Percentiles rank a stretch among this genome's conserved stretches.
These are phyloP conservation scores for Lerista edwardsae DNA, from an alignment of 2,797 vertebrate genomes.

Conservation along the genomic window DNA sequence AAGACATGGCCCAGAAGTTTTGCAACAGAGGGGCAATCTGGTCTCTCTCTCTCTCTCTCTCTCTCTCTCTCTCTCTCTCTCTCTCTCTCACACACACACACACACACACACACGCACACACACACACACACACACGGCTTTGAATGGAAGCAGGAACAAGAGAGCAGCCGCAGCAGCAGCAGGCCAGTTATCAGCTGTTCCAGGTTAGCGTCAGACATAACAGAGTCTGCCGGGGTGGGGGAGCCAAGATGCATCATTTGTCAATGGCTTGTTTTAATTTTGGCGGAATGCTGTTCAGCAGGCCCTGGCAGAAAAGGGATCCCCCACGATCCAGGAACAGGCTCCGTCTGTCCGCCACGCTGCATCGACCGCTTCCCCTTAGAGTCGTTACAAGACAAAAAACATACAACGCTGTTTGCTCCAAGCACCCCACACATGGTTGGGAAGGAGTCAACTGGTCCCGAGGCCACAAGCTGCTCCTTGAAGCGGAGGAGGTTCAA, in stretches of 20 bases:
- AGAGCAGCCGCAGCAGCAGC: neutral
- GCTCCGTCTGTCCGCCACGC: too few relatives aligned
- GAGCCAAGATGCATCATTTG: neutral
- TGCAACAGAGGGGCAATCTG: conserved; percentile 38
- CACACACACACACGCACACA: too few relatives aligned
- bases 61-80: too few relatives aligned
- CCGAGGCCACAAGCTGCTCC: rapidly evolving
- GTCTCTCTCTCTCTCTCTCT: too few relatives aligned
- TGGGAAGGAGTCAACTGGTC: neutral
- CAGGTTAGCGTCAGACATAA: conserved; percentile 47
- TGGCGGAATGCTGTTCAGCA: neutral
- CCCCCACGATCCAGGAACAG: rapidly evolving
- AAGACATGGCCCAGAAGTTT: neutral
- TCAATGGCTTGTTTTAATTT: conserved; percentile 18
- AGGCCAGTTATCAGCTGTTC: conserved; percentile 44
- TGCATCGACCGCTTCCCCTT: neutral
- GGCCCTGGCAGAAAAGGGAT: rapidly evolving
- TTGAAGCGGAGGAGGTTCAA: neutral
- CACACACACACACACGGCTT: too few relatives aligned
- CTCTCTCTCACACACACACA: too few relatives aligned
- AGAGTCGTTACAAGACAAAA: neutral
- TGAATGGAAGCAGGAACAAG: too few relatives aligned
- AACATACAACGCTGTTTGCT: rapidly evolving
- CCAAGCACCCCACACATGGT: neutral
- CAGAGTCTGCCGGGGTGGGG: neutral